These are phyloP conservation scores for Coelinius sp. DNA, from an alignment of 2,888 invertebrate genomes.

Conservation along the genomic window DNA sequence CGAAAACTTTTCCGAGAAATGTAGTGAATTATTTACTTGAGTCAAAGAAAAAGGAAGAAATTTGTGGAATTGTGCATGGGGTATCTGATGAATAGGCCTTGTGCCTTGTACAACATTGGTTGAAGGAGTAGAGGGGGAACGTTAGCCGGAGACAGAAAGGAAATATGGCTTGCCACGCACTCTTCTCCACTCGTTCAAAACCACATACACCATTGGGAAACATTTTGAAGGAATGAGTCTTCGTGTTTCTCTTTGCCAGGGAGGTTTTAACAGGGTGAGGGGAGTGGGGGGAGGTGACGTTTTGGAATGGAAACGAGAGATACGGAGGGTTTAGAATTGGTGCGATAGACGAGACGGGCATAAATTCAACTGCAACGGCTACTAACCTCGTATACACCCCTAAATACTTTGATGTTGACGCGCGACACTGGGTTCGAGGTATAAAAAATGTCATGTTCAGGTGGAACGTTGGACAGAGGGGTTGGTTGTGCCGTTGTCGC, in stretches of 20 bases:
- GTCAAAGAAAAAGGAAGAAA: background rate
- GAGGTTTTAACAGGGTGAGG: background rate
- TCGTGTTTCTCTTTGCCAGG: slow-evolving; percentile 14
- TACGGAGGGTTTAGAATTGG: background rate
- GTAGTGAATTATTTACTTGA: slow-evolving; percentile 12
- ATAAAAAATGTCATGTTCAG: background rate
- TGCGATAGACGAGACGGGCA: slow-evolving; percentile 13
- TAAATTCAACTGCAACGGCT: slow-evolving; percentile 4
- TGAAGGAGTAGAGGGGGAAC: background rate
- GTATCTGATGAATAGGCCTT: slow-evolving; percentile 28
- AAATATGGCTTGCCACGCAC: slow-evolving; percentile 63
- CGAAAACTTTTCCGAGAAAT: slow-evolving; percentile 12
- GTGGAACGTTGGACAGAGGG: background rate
- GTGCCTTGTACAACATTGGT: slow-evolving; percentile 6
- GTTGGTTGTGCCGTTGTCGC: background rate
- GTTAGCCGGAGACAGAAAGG: slow-evolving; percentile 55
- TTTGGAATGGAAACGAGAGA: slow-evolving; percentile 9
- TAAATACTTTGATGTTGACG: slow-evolving; percentile 16
- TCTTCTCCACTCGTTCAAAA: slow-evolving; percentile 45
- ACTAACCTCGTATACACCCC: background rate
- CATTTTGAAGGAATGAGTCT: background rate
- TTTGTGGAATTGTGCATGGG: background rate
- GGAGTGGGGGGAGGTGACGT: background rate
- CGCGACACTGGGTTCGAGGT: background rate
- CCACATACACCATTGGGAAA: background rate